Evolutionary conservation across 2,113 vertebrate genomes (phyloP).

Genomic region (Vicugna pacos): DNA sequence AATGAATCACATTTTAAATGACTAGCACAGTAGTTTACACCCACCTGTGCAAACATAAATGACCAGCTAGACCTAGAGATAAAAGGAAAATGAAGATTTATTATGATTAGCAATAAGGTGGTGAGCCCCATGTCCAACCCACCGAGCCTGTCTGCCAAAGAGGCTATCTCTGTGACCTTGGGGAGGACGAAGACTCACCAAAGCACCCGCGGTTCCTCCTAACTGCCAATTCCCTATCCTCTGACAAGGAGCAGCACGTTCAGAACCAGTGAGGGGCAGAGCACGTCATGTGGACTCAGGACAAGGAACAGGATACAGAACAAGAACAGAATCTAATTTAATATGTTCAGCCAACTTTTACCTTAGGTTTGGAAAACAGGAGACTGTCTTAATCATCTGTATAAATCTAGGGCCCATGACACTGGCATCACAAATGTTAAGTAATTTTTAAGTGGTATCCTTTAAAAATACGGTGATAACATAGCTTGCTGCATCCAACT

Average conservation of each 20-base stretch:
- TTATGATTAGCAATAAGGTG: background rate
- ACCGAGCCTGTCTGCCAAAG: background rate
- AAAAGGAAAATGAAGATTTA: background rate
- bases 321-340: background rate
- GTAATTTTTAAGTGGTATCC: background rate
- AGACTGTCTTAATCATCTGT: background rate
- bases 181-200: background rate
- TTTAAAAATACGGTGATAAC: background rate
- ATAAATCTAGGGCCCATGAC: background rate
- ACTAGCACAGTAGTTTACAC: constrained; percentile 26
- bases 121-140: background rate
- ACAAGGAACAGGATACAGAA: background rate
- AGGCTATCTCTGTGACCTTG: background rate
- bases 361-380: background rate
- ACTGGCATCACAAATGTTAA: constrained; percentile 38
- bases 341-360: background rate
- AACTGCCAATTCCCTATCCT: background rate
- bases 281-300: background rate
- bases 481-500: background rate
- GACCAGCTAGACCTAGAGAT: background rate
- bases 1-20: constrained; percentile 42
- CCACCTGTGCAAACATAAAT: background rate
- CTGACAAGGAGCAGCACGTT: background rate
- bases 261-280: background rate
- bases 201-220: background rate